A percentile compares a stretch with the other conserved stretches of the same genome.
phyloP scores from a whole-genome alignment of 2,113 vertebrate genomes.

The Aphelocoma coerulescens region DNA sequence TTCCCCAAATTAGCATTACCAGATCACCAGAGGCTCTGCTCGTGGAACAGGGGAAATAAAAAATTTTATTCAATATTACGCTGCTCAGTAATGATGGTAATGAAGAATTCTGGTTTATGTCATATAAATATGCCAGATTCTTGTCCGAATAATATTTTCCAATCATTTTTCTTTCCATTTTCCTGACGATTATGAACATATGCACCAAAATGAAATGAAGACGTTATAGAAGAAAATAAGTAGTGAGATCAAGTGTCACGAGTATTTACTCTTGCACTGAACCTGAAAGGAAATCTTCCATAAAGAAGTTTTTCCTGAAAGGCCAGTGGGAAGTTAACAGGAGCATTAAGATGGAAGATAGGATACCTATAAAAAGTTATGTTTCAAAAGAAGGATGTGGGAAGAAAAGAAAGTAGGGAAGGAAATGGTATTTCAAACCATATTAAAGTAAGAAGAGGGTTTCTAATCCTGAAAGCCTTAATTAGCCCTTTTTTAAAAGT shows the following conservation, averaged over 20 bases:
- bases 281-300: conserved; percentile 50
- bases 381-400: conserved; percentile 56
- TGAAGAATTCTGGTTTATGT: not conserved
- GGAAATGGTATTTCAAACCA: conserved; percentile 56
- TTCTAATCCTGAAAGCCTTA: conserved; percentile 39
- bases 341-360: conserved; percentile 53
- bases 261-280: conserved; percentile 15
- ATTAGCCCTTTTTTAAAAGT: conserved; percentile 18
- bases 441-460: conserved; percentile 4
- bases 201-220: not conserved
- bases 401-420: conserved; percentile 33
- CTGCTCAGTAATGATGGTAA: not conserved
- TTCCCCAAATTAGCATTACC: not conserved
- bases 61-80: not conserved
- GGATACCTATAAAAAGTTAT: conserved; percentile 51
- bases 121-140: not conserved
- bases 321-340: not conserved
- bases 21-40: not conserved
- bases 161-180: not conserved
- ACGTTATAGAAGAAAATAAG: not conserved
- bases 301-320: conserved; percentile 46
- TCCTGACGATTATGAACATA: not conserved
- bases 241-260: not conserved
- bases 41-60: not conserved
- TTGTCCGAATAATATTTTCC: not conserved